Evolutionary conservation across 2,888 invertebrate species (phyloP), one percentile per base, ranked within the genome.

Genomic region (Archips xylosteana): DNA sequence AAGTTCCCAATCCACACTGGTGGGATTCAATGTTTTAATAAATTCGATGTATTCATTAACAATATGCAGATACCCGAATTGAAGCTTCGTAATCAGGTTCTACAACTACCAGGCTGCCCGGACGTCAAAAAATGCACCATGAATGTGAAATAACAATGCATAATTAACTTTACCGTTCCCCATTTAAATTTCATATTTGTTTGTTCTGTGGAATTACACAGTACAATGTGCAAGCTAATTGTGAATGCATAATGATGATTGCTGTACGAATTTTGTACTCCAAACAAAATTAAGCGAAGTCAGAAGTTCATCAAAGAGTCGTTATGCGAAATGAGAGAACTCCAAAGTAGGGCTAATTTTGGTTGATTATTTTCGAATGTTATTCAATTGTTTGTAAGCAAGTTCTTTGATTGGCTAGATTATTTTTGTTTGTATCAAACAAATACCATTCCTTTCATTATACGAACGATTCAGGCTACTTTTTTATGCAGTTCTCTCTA

Each of bases 271-370:
- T 60, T 47, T 47, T 70, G 64, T 70, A 36, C 70, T 65, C 64
- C 47, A 64, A 64, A 71, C 39, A 49, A 23, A 71, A 71, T 65
- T 64, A 47, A 63, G 36, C 57, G 15, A 36, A 59, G 59, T 71
- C 71, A 59, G 64, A 59, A 71, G 47, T 71, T 71, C 64, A 71
- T 71, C 71, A 71, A 71, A 71, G 64, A 65, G 59, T 71, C 71
- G 71, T 65, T 71, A 71, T 39, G 64, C 39, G 49, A 60, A 71
- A 71, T 71, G 59, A 60, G 64, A 49, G 49, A 71, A 71, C 59
- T 71, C 60, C 47, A 60, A 71, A 71, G 45, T 70, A 23, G 12
- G 63, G 49, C 64, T 49, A 65, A 65, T 64, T 71, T 49, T 36
- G 59, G 47, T 59, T 49, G 59, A 49, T 32, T 65, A 64, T 71